Percentiles rank a stretch among this genome's conserved stretches.
Evolutionary conservation across 2,113 vertebrate genomes (phyloP).

Genomic region (Channa maculata): DNA sequence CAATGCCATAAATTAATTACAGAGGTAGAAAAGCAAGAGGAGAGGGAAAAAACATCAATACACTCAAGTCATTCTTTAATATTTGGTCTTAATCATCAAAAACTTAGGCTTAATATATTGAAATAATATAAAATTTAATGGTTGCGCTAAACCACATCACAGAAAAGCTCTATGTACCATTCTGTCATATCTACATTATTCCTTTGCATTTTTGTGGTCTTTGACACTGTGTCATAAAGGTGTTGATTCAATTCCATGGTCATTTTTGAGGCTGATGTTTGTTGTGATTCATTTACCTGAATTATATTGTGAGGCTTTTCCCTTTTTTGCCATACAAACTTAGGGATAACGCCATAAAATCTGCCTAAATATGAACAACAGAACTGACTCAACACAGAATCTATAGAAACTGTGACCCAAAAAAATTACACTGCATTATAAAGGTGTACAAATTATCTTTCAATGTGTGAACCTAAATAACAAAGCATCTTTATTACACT

Average conservation of each 20-base stretch:
- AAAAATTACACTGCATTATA: background rate
- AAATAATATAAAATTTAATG: conserved; percentile 21
- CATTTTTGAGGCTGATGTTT: background rate
- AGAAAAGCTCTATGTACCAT: conserved; percentile 7
- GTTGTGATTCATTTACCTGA: background rate
- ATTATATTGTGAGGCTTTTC: background rate
- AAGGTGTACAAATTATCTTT: background rate
- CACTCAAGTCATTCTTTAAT: conserved; percentile 41
- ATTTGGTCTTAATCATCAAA: conserved; percentile 71
- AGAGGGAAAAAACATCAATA: background rate
- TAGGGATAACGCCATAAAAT: no score
- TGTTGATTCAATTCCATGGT: background rate
- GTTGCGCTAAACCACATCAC: background rate
- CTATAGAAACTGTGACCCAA: background rate
- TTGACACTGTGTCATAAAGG: background rate
- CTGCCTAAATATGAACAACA: no score
- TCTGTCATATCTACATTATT: background rate
- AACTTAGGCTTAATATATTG: conserved; percentile 38
- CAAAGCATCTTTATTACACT: background rate
- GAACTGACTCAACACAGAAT: no score
- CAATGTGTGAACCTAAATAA: conserved; percentile 13
- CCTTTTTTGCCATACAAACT: no score
- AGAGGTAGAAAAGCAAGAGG: conserved; percentile 12
- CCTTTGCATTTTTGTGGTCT: background rate
- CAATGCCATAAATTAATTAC: conserved; percentile 50